Evolutionary conservation across 2,888 invertebrate genomes (phyloP).

Genomic region (Euspilapteryx auroguttella): DNA sequence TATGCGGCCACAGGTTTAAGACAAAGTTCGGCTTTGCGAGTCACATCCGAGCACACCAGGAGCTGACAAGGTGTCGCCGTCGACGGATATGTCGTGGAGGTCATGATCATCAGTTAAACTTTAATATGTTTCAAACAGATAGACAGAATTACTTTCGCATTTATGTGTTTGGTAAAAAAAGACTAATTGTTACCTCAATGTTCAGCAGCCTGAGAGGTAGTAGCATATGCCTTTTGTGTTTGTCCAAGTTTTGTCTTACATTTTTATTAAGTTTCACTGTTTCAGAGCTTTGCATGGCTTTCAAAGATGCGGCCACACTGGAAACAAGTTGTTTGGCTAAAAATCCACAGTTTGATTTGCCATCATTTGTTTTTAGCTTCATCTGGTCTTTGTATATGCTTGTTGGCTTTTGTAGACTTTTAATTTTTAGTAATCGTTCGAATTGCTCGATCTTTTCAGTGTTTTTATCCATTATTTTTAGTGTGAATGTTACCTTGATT

Average conservation of each 20-base stretch:
- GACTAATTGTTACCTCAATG: no score
- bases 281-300: conserved; percentile 29
- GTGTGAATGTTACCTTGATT: background rate
- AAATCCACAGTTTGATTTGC: conserved; percentile 7
- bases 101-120: no score
- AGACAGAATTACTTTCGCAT: no score
- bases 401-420: conserved; percentile 9
- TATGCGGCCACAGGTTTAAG: no score
- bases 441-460: conserved; percentile 13
- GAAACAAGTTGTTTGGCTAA: conserved; percentile 21
- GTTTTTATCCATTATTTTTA: background rate
- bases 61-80: no score
- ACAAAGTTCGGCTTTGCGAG: no score
- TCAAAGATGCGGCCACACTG: conserved; percentile 25
- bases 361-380: conserved; percentile 6
- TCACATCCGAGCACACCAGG: no score
- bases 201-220: no score
- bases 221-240: conserved; percentile 15
- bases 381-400: conserved; percentile 15
- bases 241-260: conserved; percentile 8
- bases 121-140: no score
- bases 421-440: conserved; percentile 17
- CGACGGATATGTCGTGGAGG: no score
- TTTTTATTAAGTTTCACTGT: conserved; percentile 9
- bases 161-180: no score